Percentiles rank a stretch among this genome's conserved stretches.
These are phyloP conservation scores for Lathronympha strigana DNA, from an alignment of 2,888 invertebrate genomes.

Conservation along the genomic window DNA sequence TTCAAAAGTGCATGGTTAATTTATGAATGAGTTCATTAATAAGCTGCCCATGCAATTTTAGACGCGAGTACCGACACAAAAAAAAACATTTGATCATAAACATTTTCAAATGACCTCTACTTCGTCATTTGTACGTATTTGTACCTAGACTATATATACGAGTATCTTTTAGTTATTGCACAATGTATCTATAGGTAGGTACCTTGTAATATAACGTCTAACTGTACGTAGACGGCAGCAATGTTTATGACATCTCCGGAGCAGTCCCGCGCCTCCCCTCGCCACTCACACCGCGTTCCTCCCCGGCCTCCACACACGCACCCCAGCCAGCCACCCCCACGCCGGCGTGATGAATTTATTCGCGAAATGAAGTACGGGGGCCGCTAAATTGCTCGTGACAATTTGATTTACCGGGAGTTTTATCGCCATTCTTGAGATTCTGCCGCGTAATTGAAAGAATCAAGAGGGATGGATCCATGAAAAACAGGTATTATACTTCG, in stretches of 20 bases:
- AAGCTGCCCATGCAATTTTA: no score
- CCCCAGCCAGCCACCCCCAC: not conserved
- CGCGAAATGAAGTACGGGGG: conserved; percentile 62
- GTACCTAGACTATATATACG: not conserved
- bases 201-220: not conserved
- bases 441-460: conserved; percentile 39
- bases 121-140: no score
- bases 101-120: no score
- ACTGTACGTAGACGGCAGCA: not conserved
- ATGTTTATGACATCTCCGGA: conserved; percentile 1
- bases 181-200: no score
- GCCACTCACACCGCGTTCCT: not conserved
- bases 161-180: no score
- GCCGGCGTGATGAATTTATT: conserved; percentile 65
- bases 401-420: conserved; percentile 47
- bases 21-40: no score
- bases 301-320: not conserved
- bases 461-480: conserved; percentile 32
- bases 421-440: conserved; percentile 40
- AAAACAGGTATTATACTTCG: conserved; percentile 28
- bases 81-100: no score
- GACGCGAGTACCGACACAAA: no score
- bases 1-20: no score
- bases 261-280: not conserved
- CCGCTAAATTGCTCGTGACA: conserved; percentile 53